Evolutionary conservation across 2,888 invertebrate genomes (phyloP).

Genomic region (Drosophila austrosaltans): DNA sequence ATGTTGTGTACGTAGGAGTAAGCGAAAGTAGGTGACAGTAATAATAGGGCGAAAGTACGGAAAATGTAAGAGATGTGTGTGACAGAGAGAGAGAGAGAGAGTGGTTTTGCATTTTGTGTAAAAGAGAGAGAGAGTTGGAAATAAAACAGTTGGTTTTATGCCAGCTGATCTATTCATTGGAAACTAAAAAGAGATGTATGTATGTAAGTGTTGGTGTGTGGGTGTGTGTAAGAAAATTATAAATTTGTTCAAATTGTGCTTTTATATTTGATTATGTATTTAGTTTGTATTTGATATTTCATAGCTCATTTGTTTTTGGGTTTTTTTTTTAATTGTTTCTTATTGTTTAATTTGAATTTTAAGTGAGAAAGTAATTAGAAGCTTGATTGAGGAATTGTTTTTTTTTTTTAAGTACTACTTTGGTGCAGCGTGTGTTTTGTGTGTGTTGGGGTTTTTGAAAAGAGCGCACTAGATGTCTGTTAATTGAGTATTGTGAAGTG

Average conservation of each 20-base stretch:
- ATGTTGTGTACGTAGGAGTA: slow-evolving; percentile 4
- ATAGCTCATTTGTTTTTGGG: slow-evolving; percentile 63
- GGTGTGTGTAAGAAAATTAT: slow-evolving; percentile 38
- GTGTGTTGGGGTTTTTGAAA: slow-evolving; percentile 26
- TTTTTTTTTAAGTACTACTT: slow-evolving; percentile 56
- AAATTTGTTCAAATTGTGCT: slow-evolving; percentile 62
- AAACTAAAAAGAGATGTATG: slow-evolving; percentile 14
- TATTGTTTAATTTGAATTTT: slow-evolving; percentile 47
- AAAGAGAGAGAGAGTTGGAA: no score
- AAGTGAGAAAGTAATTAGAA: slow-evolving; percentile 61
- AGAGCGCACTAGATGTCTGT: slow-evolving; percentile 61
- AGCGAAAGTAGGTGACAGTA: slow-evolving; percentile 3
- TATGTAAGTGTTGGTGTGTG: slow-evolving; percentile 12
- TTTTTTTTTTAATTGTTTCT: slow-evolving; percentile 43
- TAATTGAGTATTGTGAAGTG: slow-evolving; percentile 39
- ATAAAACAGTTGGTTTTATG: no score
- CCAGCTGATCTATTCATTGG: no score
- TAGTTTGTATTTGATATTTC: slow-evolving; percentile 74
- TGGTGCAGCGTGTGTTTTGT: slow-evolving; percentile 60
- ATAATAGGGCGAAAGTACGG: slow-evolving; percentile 4
- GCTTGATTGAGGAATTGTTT: slow-evolving; percentile 52
- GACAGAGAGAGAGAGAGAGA: background rate
- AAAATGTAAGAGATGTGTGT: slow-evolving; percentile 16
- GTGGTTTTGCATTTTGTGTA: background rate
- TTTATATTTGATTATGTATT: slow-evolving; percentile 70